Conservation (phyloP, 1,140 invertebrate species). For the Trichonephila clavata region DNA sequence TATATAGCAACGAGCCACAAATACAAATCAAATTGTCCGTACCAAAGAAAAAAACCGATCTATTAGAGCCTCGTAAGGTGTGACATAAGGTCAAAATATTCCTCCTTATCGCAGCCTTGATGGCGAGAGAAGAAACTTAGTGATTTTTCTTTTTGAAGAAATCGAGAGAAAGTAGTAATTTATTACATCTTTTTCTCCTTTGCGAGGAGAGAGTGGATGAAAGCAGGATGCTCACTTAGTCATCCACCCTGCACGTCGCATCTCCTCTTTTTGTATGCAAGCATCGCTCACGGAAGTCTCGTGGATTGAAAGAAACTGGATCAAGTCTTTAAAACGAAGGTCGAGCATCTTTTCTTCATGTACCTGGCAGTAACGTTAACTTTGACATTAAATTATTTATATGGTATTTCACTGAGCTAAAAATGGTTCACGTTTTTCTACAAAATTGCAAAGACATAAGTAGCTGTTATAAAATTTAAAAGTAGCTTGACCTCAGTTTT, state of each 20-base stretch:
- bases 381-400: no score
- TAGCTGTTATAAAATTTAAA: no score
- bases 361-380: no score
- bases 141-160: neutral
- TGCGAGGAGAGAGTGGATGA: neutral
- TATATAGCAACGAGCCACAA: neutral
- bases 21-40: neutral
- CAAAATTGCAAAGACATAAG: no score
- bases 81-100: conserved; percentile 25
- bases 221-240: neutral
- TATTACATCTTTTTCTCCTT: conserved; percentile 9
- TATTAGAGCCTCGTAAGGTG: neutral
- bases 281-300: conserved; percentile 43
- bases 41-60: neutral
- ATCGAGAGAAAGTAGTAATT: conserved; percentile 5
- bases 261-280: conserved; percentile 43
- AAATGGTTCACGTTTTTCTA: no score
- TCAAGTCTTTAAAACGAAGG: neutral
- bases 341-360: neutral
- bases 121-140: neutral
- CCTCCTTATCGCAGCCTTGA: neutral
- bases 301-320: conserved; percentile 3
- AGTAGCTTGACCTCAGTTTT: no score
- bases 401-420: no score
- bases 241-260: neutral